Evolutionary conservation across 1,140 invertebrate species (phyloP), one percentile per base, ranked within the genome.

Genomic region (Drosophila saltans): DNA sequence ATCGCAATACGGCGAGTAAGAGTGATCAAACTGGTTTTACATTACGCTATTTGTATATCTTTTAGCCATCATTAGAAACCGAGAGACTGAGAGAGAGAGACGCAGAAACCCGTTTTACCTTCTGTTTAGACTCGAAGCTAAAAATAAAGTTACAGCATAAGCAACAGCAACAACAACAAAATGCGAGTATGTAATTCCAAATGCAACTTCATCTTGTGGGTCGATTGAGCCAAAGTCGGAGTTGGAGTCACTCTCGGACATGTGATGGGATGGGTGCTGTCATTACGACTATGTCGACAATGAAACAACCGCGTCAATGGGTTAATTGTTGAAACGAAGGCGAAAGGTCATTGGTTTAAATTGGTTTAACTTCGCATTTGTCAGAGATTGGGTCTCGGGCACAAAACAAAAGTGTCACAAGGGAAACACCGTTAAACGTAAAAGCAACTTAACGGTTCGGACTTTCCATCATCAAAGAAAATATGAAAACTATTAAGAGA

Each of bases 71-170:
- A 58, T 66, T 81, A 86, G 78, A 78, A 84, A 76, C 72, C 69
- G 60, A 71, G 65, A 60, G 65, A 76, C 73, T 57, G 72, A 78
- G 16, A 16, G 16, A 16, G 60, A 71, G 65, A 60, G 65, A 76
- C 73, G 57, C 69, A 78, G 24, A 85, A 86, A 86, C 83, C 77
- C 72, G 83, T 86, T 86, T 41, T 59, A 61, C 16, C 45, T 48
- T 48, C 45, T 48, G 16, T 30, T 30, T 16, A 61, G 75, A 24
- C 45, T 78, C 40, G 61, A 77, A 72, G 80, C 83, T 86, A 88
- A 88, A 88, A 88, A 88, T 82, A 86, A 66, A 88, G 83, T 86
- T 86, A 86, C 80, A 83, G 80, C 83, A 83, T 76, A 52, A 36
- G 33, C 33, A 36, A 36, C 33, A 36, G 6, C 6, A 72, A 78